These are phyloP conservation scores for Labroides dimidiatus DNA, from an alignment of 2,797 vertebrate genomes.

Conservation along the genomic window DNA sequence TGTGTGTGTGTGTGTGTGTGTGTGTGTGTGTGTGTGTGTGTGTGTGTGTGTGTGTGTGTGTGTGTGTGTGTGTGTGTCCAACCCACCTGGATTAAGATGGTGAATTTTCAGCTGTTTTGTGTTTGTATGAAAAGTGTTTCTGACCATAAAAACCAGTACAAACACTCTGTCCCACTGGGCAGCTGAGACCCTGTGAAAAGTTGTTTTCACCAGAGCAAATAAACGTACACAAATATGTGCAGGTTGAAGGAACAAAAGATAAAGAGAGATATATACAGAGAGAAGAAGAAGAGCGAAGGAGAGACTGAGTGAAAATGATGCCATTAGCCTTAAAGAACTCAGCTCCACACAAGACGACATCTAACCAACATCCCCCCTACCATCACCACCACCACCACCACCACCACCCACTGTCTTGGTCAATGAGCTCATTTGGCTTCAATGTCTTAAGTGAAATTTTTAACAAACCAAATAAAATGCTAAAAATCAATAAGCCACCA, in stretches of 20 bases:
- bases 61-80: too few species aligned
- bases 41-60: too few species aligned
- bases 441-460: conserved; percentile 69
- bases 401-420: conserved; percentile 32
- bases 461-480: conserved; percentile 66
- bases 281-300: conserved; percentile 9
- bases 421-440: conserved; percentile 68
- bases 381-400: conserved; percentile 8
- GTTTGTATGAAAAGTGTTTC: neutral
- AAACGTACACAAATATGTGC: neutral
- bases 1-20: too few species aligned
- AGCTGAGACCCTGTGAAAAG: neutral
- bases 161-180: neutral
- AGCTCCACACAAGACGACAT: conserved; percentile 37
- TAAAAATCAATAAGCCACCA: conserved; percentile 63
- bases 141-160: neutral
- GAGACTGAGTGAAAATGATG: conserved; percentile 66
- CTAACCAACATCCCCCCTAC: conserved; percentile 25
- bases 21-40: too few species aligned
- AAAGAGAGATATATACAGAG: neutral
- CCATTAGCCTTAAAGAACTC: conserved; percentile 56
- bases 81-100: too few species aligned
- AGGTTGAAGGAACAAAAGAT: neutral
- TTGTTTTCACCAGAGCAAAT: neutral
- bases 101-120: too few species aligned